phyloP scores from a whole-genome alignment of 1,140 invertebrate species.

The Drosophila tsacasi region DNA sequence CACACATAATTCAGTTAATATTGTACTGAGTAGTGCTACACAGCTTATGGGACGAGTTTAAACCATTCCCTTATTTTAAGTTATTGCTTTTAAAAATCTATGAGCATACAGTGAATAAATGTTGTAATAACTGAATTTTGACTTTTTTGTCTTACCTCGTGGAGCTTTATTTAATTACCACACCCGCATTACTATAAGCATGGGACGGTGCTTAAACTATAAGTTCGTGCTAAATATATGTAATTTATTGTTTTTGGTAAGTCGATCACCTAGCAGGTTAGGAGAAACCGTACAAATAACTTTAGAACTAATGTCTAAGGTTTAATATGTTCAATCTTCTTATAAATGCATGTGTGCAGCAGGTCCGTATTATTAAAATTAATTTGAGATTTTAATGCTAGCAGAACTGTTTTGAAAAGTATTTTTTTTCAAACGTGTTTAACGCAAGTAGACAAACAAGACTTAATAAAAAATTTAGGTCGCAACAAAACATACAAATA shows the following conservation, averaged over 20 bases:
- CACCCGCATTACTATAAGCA: conserved; percentile 28
- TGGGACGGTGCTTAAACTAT: conserved; percentile 73
- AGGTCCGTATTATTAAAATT: neutral
- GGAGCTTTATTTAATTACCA: conserved; percentile 42
- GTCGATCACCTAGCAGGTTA: conserved; percentile 14
- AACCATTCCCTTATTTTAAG: neutral
- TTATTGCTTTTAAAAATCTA: neutral
- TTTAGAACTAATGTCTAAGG: neutral
- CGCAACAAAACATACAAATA: no score
- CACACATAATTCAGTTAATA: conserved; percentile 9
- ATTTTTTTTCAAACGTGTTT: no score
- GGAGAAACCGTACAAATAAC: neutral
- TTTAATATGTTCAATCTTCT: neutral
- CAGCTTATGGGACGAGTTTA: conserved; percentile 2
- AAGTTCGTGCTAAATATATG: conserved; percentile 79
- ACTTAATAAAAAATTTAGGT: no score
- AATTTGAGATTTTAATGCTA: neutral
- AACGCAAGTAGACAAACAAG: no score
- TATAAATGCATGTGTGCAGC: neutral
- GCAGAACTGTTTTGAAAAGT: no score
- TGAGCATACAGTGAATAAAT: conserved; percentile 9
- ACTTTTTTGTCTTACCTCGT: conserved; percentile 10
- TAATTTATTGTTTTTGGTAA: conserved; percentile 81
- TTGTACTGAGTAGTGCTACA: neutral
- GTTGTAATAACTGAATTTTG: conserved; percentile 12